Base-by-base conservation (phyloP, 2,888 invertebrate genomes). In the Anoplius nigerrimus region DNA sequence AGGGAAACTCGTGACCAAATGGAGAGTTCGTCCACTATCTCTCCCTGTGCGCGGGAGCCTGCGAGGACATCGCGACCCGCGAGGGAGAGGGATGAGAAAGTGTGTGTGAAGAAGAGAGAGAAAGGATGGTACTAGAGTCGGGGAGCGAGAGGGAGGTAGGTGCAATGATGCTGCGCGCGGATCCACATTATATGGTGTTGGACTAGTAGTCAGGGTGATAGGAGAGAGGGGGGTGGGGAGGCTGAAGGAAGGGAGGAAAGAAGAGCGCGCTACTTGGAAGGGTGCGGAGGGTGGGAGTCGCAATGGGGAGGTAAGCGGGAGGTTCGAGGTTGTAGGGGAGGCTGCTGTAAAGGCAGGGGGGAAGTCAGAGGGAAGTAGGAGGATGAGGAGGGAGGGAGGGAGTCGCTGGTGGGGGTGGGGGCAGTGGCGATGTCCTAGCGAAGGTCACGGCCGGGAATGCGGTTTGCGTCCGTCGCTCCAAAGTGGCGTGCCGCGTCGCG, bases 361-460 rank as follows among this genome's bases (percentile, higher is more conserved):
- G 57, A 57, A 6, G 18, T 54, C 45, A 48, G 24, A 66, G 62
- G 46, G 69, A 70, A 68, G 67, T 48, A 55, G 54, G 66, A 54
- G 69, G 21, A 67, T 65, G 61, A 54, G 64, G 67, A 67, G 76
- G 76, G 82, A 77, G 80, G 73, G 76, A 78, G 75, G 81, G 83
- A 54, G 56, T 55, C 52, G 67, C 68, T 46, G 58, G 74, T 71
- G 79, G 80, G 80, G 82, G 85, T 80, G 85, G 82, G 83, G 84
- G 83, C 82, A 84, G 86, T 87, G 88, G 86, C 88, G 88, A 88
- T 88, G 88, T 88, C 88, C 88, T 88, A 88, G 88, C 88, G 88
- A 88, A 88, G 88, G 88, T 88, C 88, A 88, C 87, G 89, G 89
- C 79, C 88, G 87, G 87, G 88, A 89, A 88, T 88, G 88, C 85